A percentile compares a stretch with the other conserved stretches of the same genome.
These are phyloP conservation scores for Ricordea florida DNA, from an alignment of 92 coral and sea anemone genomes.

Conservation along the genomic window DNA sequence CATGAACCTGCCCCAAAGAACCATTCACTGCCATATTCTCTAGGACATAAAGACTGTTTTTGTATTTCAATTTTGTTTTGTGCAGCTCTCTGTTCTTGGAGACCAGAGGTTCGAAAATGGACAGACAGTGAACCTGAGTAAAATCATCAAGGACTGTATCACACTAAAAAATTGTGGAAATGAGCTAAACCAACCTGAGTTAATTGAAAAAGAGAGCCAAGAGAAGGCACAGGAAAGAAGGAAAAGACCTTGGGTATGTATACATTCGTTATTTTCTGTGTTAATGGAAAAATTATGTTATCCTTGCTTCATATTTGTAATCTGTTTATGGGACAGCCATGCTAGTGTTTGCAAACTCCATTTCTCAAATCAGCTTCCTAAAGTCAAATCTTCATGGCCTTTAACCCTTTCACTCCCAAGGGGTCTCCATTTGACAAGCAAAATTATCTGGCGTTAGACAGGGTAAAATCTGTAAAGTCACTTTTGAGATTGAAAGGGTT, in stretches of 20 bases:
- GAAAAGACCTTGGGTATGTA: slow-evolving; percentile 22
- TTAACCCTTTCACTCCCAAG: no score
- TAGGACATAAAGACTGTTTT: not conserved
- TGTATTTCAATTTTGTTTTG: not conserved
- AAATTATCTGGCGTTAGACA: no score
- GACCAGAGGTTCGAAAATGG: slow-evolving; percentile 93
- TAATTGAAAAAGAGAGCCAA: not conserved
- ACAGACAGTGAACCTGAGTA: slow-evolving; percentile 81
- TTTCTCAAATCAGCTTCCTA: no score
- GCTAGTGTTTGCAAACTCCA: no score
- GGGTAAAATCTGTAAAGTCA: no score
- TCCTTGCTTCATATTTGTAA: no score
- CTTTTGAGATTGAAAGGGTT: no score
- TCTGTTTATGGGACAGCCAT: no score
- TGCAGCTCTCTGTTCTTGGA: slow-evolving; percentile 75
- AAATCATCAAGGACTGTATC: slow-evolving; percentile 75
- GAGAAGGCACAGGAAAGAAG: slow-evolving; percentile 24
- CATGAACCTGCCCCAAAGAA: not conserved
- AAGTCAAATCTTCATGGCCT: no score
- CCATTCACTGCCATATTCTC: not conserved
- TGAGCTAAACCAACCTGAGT: slow-evolving; percentile 55
- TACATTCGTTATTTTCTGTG: not conserved
- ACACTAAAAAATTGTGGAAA: slow-evolving; percentile 59
- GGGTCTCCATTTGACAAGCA: no score
- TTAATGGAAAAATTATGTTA: not conserved